These are phyloP conservation scores for Chascanopsetta lugubris DNA, from an alignment of 2,113 vertebrate genomes.

Conservation along the genomic window DNA sequence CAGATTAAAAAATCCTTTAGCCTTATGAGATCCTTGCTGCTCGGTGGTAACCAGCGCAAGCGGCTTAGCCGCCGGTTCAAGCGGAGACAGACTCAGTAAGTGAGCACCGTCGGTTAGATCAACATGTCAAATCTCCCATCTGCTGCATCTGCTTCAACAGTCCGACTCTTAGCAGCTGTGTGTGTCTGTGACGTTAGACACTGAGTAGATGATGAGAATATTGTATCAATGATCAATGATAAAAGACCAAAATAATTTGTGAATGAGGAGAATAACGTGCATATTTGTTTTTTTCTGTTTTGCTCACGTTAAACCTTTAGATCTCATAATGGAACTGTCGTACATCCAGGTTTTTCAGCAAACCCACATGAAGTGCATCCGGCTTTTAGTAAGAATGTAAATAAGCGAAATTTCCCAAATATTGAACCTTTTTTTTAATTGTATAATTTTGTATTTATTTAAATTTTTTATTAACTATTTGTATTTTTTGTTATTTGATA, in stretches of 20 bases:
- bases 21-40: slow-evolving; percentile 42
- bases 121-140: slow-evolving; percentile 22
- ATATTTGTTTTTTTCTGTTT: too few relatives aligned
- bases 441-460: slow-evolving; percentile 3
- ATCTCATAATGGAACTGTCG: neutral
- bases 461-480: neutral
- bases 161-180: neutral
- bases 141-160: slow-evolving; percentile 30
- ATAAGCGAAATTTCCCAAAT: neutral
- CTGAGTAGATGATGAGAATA: slow-evolving; percentile 1
- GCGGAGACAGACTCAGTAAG: slow-evolving; percentile 27
- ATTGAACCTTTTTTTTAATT: neutral
- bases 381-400: neutral
- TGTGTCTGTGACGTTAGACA: slow-evolving; percentile 5
- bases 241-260: too few relatives aligned
- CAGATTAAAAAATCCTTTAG: slow-evolving; percentile 45
- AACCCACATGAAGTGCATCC: neutral
- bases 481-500: neutral
- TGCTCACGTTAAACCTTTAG: too few relatives aligned
- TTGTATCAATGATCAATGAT: neutral
- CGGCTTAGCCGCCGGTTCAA: slow-evolving; percentile 44
- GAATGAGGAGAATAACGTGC: too few relatives aligned
- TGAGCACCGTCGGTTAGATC: slow-evolving; percentile 22
- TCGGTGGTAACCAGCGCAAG: slow-evolving; percentile 53
- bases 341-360: neutral